Percentiles rank a stretch among this genome's conserved stretches.
These are phyloP conservation scores for Pelmatolapia mariae DNA, from an alignment of 2,113 vertebrate genomes.

Conservation along the genomic window DNA sequence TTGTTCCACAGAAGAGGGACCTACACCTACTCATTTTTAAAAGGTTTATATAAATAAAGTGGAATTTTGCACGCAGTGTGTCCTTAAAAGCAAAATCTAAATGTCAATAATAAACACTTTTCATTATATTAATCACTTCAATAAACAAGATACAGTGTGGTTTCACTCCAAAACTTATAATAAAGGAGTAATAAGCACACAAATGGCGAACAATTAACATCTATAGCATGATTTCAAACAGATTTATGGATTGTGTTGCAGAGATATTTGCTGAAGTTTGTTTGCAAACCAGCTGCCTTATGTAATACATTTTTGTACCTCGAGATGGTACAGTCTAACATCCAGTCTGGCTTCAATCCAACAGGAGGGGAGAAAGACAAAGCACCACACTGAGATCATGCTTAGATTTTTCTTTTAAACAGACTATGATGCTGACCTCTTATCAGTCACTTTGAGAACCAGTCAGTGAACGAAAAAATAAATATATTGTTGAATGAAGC, in stretches of 20 bases:
- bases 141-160: neutral
- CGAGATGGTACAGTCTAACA: neutral
- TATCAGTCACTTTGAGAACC: neutral
- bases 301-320: neutral
- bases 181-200: neutral
- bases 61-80: neutral
- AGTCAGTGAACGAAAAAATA: neutral
- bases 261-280: neutral
- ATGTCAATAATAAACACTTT: neutral
- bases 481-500: neutral
- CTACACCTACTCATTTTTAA: neutral
- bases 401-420: neutral
- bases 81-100: neutral
- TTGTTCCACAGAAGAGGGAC: neutral
- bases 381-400: neutral
- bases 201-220: fast-evolving
- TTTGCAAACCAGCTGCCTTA: neutral
- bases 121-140: neutral
- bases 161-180: neutral
- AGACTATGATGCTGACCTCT: neutral
- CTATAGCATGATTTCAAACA: fast-evolving
- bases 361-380: neutral
- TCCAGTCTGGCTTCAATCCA: neutral
- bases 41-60: neutral
- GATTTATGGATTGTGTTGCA: neutral